Conservation (phyloP, 1,140 invertebrate species). For the Pentalonia nigronervosa region DNA sequence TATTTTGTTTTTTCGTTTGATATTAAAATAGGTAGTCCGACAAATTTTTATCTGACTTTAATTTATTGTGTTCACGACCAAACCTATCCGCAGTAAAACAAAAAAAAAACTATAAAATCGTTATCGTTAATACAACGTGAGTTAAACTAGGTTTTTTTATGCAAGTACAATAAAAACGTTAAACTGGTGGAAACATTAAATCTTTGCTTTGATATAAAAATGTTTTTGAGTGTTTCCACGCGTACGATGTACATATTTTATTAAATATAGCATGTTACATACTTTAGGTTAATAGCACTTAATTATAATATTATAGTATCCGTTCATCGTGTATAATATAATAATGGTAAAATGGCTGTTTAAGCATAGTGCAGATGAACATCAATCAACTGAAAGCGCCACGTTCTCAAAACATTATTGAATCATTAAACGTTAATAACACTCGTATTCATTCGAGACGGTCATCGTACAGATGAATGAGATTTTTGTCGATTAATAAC, state of each 20-base stretch:
- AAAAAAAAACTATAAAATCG: background rate
- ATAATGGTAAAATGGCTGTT: background rate
- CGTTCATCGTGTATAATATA: background rate
- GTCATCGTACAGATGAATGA: background rate
- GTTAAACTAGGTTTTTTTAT: background rate
- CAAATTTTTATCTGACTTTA: background rate
- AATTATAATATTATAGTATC: background rate
- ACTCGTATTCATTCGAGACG: background rate
- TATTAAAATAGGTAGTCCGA: background rate
- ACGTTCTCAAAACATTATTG: constrained; percentile 22
- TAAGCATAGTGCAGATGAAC: background rate
- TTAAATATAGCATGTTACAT: background rate
- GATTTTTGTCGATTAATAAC: background rate
- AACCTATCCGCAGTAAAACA: background rate
- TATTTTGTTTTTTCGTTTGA: background rate
- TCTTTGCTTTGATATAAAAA: background rate
- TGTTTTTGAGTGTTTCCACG: background rate
- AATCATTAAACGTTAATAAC: constrained; percentile 16
- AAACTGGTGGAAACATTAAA: background rate
- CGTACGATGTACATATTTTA: background rate
- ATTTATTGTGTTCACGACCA: background rate
- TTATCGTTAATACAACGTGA: background rate
- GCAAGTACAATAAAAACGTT: background rate
- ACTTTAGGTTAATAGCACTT: constrained; percentile 20
- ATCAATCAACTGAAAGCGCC: constrained; percentile 13